A percentile compares a stretch with the other conserved stretches of the same genome.
Evolutionary conservation across 1,140 invertebrate genomes (phyloP).

Genomic region (Saccostrea cuccullata): DNA sequence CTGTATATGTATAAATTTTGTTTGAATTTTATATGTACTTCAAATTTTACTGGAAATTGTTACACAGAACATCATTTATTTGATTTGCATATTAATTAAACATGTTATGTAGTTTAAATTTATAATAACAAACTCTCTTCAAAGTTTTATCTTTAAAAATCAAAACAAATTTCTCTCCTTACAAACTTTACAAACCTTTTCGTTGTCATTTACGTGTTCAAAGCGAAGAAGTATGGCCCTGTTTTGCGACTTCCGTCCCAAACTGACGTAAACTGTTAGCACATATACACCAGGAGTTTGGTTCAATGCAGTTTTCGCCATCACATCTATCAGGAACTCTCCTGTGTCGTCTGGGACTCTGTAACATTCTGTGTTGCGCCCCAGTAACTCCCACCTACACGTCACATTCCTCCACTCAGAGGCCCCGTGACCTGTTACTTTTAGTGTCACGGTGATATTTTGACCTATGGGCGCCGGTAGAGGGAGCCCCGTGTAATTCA

Average conservation of each 20-base stretch:
- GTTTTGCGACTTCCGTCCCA: not conserved
- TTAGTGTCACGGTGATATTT: not conserved
- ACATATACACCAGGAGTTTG: not conserved
- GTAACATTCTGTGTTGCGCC: not conserved
- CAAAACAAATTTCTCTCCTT: too few relatives aligned
- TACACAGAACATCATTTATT: too few relatives aligned
- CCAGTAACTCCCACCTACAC: not conserved
- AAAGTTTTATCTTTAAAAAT: too few relatives aligned
- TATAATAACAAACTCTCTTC: too few relatives aligned
- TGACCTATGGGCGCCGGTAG: not conserved
- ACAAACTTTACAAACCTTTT: not conserved
- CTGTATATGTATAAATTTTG: too few relatives aligned
- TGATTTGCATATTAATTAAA: too few relatives aligned
- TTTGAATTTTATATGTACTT: too few relatives aligned
- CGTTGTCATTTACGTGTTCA: not conserved
- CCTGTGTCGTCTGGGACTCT: not conserved
- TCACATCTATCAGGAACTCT: not conserved
- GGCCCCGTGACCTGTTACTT: not conserved
- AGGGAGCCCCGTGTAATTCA: not conserved
- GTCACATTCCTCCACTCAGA: not conserved
- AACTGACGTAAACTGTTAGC: not conserved
- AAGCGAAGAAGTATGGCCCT: not conserved
- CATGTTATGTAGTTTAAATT: too few relatives aligned
- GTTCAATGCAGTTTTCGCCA: not conserved
- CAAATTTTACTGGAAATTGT: too few relatives aligned